Evolutionary conservation across 2,113 vertebrate genomes (phyloP).

Genomic region (Peromyscus maniculatus): DNA sequence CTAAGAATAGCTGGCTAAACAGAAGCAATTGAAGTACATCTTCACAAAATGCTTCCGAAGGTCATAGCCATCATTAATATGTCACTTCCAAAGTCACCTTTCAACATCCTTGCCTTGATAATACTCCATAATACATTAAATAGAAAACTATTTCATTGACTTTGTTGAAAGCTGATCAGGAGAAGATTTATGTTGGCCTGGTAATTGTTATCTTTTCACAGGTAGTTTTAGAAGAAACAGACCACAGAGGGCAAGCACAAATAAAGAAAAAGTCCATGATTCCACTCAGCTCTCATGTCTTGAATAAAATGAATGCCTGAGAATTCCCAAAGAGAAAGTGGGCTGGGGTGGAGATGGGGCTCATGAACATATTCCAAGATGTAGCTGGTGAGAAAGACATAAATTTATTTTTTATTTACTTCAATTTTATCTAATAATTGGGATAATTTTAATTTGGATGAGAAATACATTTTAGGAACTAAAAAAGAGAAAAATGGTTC

Average conservation of each 20-base stretch:
- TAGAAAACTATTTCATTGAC: neutral
- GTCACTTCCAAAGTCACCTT: slow-evolving; percentile 46
- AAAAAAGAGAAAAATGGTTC: slow-evolving; percentile 58
- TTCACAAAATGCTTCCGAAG: slow-evolving; percentile 5
- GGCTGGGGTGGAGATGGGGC: fast-evolving
- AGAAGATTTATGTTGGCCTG: slow-evolving; percentile 3
- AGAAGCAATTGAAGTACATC: neutral
- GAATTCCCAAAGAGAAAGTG: neutral
- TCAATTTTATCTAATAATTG: slow-evolving; percentile 35
- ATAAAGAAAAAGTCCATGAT: slow-evolving; percentile 36
- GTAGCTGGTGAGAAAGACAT: slow-evolving; percentile 25
- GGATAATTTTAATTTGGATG: slow-evolving; percentile 61
- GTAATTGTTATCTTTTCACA: slow-evolving; percentile 39
- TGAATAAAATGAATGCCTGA: neutral
- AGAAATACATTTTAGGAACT: slow-evolving; percentile 40
- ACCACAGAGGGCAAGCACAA: neutral
- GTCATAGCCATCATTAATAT: slow-evolving; percentile 21
- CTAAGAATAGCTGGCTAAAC: neutral
- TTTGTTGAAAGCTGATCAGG: slow-evolving; percentile 3
- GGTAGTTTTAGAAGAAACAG: slow-evolving; percentile 32
- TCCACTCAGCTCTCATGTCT: neutral
- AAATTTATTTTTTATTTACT: slow-evolving; percentile 54
- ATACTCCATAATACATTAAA: neutral
- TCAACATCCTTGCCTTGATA: neutral
- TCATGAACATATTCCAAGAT: slow-evolving; percentile 13